Conservation (phyloP, 2,888 invertebrate species). For the Lumbricus terrestris region DNA sequence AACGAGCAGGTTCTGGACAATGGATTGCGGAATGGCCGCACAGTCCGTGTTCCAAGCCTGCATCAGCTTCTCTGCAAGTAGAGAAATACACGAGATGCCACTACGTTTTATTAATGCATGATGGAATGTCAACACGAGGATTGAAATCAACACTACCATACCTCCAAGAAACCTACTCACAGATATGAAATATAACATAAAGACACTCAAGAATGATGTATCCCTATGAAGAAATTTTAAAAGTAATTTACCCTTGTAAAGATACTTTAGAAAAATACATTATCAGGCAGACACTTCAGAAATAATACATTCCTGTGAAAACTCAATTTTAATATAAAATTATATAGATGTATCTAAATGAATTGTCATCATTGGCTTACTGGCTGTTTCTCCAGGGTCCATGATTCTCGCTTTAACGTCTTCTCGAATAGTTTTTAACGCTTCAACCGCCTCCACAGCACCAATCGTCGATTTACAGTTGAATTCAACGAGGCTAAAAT, state of each 20-base stretch:
- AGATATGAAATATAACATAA: not conserved
- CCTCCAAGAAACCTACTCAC: too few relatives aligned
- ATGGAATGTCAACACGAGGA: not conserved
- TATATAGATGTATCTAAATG: too few relatives aligned
- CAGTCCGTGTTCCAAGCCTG: not conserved
- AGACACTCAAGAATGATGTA: not conserved
- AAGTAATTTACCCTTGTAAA: too few relatives aligned
- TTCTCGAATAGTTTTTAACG: constrained; percentile 7
- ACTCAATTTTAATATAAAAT: too few relatives aligned
- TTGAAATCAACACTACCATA: too few relatives aligned
- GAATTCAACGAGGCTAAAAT: constrained; percentile 18
- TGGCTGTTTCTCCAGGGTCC: not conserved
- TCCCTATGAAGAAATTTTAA: too few relatives aligned
- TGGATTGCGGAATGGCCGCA: not conserved
- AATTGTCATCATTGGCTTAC: not conserved
- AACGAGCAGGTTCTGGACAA: not conserved
- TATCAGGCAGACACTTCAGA: not conserved
- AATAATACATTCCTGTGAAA: not conserved
- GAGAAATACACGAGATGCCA: not conserved
- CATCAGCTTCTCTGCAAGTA: not conserved
- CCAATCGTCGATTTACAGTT: constrained; percentile 15
- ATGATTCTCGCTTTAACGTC: not conserved
- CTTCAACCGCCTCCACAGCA: constrained; percentile 19
- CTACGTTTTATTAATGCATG: not conserved
- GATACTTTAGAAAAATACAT: too few relatives aligned